Conservation (phyloP, 2,113 vertebrate species). For the Pterocles orientalis region DNA sequence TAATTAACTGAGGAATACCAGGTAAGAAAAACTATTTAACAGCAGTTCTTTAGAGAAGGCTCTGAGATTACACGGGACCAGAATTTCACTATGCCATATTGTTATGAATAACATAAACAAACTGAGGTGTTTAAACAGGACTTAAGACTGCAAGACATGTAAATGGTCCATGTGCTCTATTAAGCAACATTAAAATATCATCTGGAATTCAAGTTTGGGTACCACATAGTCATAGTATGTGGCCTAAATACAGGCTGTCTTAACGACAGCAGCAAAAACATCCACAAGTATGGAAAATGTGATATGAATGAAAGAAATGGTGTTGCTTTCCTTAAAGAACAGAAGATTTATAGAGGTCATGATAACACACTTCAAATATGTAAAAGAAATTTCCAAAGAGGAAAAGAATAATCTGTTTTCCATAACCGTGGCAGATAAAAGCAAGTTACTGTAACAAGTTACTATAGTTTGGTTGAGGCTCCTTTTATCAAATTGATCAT, state of each 20-base stretch:
- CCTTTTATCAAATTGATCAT: neutral
- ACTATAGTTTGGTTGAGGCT: neutral
- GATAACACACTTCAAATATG: neutral
- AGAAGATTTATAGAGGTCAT: neutral
- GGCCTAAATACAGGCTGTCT: neutral
- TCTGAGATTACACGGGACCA: neutral
- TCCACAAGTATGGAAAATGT: neutral
- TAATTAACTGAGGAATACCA: neutral
- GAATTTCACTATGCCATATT: neutral
- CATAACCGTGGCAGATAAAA: neutral
- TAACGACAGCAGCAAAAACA: neutral
- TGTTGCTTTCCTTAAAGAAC: neutral
- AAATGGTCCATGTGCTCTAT: neutral
- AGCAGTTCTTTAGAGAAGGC: neutral
- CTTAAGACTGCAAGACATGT: neutral
- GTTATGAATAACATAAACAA: neutral
- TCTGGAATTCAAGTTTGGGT: neutral
- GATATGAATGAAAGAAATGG: neutral
- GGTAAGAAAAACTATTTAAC: neutral
- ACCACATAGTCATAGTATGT: neutral
- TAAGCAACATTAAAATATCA: neutral
- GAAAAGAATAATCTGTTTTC: neutral
- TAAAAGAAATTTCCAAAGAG: neutral
- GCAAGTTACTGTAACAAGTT: neutral
- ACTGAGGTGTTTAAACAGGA: neutral